phyloP scores from a whole-genome alignment of 1,140 invertebrate genomes.

The Sarcophaga peregrina region DNA sequence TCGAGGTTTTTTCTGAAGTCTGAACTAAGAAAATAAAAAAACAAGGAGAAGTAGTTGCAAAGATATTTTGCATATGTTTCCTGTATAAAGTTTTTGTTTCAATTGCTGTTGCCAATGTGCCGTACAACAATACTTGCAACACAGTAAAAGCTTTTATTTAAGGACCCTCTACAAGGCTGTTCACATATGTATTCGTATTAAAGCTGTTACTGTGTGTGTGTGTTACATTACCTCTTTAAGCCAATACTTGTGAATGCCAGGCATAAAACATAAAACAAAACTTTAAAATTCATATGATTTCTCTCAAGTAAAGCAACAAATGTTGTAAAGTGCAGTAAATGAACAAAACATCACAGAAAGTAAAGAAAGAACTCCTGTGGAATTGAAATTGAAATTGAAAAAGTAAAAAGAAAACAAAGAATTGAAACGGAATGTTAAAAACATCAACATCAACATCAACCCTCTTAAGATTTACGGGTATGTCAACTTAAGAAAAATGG shows the following conservation, averaged over 20 bases:
- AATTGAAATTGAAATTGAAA: background rate
- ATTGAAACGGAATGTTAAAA: background rate
- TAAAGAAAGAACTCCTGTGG: background rate
- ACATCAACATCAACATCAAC: too few relatives aligned
- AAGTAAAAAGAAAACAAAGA: background rate
- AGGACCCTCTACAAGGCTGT: background rate
- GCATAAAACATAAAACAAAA: background rate
- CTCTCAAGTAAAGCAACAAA: background rate
- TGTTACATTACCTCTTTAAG: background rate
- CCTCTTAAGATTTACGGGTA: slow-evolving; percentile 14
- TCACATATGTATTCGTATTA: background rate
- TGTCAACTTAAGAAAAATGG: slow-evolving; percentile 24
- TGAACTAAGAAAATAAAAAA: too few relatives aligned
- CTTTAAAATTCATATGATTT: slow-evolving; percentile 12
- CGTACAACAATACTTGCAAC: background rate
- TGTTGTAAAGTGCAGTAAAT: background rate
- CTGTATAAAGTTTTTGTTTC: background rate
- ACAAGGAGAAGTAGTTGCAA: background rate
- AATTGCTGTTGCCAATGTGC: background rate
- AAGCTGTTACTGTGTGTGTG: background rate
- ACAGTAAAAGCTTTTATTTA: too few relatives aligned
- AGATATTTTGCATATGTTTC: slow-evolving; percentile 9
- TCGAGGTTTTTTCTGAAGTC: too few relatives aligned
- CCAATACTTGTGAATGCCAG: background rate
- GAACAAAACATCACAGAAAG: background rate